These are phyloP conservation scores for Rotaria macrura DNA, from an alignment of 2,888 invertebrate species.

Conservation along the genomic window DNA sequence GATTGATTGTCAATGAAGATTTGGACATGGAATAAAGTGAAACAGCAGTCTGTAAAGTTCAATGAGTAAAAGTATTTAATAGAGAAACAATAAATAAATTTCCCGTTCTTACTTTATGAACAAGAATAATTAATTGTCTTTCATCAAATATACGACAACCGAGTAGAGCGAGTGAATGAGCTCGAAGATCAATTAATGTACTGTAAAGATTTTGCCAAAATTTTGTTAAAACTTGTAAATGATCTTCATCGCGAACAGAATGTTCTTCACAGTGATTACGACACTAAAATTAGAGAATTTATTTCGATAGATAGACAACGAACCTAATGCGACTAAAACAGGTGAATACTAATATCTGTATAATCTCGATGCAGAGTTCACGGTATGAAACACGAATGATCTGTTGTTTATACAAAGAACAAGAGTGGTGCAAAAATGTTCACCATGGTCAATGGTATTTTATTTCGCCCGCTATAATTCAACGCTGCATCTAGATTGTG, in stretches of 20 bases:
- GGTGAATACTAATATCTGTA: too few species aligned
- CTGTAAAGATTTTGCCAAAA: slow-evolving; percentile 15
- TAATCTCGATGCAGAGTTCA: too few species aligned
- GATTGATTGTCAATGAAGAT: background rate
- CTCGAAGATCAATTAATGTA: slow-evolving; percentile 20
- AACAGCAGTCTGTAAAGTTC: background rate
- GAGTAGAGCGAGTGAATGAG: background rate
- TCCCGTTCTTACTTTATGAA: background rate
- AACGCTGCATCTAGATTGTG: too few species aligned
- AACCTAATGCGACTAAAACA: too few species aligned
- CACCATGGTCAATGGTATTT: too few species aligned
- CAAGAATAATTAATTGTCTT: background rate
- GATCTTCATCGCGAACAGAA: background rate
- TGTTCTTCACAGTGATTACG: background rate
- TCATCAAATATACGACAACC: background rate
- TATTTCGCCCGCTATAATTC: too few species aligned
- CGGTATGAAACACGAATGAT: too few species aligned
- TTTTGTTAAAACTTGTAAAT: background rate
- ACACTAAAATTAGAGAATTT: background rate
- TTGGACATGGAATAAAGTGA: background rate
- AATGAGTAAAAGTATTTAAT: background rate
- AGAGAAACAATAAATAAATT: background rate
- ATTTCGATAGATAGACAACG: too few species aligned
- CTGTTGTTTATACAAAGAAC: too few species aligned
- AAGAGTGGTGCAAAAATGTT: too few species aligned